Evolutionary conservation across 2,113 vertebrate genomes (phyloP).

Genomic region (Pterocles gutturalis): DNA sequence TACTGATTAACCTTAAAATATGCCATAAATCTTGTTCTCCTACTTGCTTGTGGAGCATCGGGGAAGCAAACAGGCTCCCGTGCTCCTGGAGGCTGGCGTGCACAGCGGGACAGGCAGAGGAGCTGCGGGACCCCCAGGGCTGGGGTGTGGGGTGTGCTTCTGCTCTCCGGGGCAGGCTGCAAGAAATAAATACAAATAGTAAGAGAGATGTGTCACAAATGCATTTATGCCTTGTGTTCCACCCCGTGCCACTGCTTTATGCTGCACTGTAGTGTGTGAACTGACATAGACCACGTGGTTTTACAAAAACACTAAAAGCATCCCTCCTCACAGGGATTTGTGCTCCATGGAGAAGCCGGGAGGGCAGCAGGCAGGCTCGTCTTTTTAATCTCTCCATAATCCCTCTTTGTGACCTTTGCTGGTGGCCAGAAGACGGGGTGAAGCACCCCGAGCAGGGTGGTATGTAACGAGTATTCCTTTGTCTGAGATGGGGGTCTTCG

Average conservation of each 20-base stretch:
- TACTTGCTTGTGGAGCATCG: neutral
- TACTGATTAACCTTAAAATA: slow-evolving; percentile 69
- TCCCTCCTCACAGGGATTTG: neutral
- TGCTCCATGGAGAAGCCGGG: neutral
- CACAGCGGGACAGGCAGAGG: neutral
- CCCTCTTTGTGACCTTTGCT: neutral
- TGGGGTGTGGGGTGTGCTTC: neutral
- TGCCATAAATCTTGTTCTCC: slow-evolving; percentile 45
- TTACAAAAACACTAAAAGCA: neutral
- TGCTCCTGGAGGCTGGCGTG: accelerated
- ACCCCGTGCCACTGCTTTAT: neutral
- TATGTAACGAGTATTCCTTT: neutral
- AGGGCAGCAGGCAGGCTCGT: neutral
- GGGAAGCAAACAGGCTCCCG: neutral
- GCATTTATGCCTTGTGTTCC: neutral
- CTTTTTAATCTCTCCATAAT: accelerated
- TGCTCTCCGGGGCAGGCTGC: neutral
- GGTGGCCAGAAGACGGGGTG: accelerated
- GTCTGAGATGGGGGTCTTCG: neutral
- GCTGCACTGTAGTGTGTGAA: neutral
- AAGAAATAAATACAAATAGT: neutral
- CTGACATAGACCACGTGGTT: accelerated
- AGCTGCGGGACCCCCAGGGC: neutral
- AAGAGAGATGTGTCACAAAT: neutral
- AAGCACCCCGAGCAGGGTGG: neutral